These are phyloP conservation scores for Diadema setosum DNA, from an alignment of 35 echinoderm and acorn worm species.

Conservation along the genomic window DNA sequence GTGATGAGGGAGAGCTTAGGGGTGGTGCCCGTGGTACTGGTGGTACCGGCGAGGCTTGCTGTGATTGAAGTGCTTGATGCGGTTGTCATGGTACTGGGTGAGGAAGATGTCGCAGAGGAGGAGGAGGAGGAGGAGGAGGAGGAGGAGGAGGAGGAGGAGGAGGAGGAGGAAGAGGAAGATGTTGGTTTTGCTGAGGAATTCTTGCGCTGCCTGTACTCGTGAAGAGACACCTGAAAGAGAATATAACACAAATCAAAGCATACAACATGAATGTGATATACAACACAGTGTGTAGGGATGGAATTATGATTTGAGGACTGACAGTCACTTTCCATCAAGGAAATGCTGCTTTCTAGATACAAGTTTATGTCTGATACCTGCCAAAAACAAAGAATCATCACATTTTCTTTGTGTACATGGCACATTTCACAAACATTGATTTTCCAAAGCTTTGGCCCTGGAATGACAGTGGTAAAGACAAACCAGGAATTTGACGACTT, in stretches of 20 bases:
- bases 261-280: too few relatives aligned
- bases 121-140: background rate
- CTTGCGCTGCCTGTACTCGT: slow-evolving; percentile 5
- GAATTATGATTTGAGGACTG: too few relatives aligned
- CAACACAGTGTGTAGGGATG: too few relatives aligned
- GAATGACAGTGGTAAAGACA: background rate
- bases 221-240: background rate
- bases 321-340: too few relatives aligned
- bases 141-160: background rate
- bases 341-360: too few relatives aligned
- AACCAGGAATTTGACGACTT: slow-evolving; percentile 70
- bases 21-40: background rate
- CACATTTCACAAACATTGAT: background rate
- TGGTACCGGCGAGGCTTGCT: background rate
- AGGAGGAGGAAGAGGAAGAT: background rate
- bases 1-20: background rate
- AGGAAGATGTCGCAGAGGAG: background rate
- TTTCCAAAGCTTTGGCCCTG: slow-evolving; percentile 67
- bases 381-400: too few relatives aligned
- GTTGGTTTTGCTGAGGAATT: background rate
- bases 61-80: background rate
- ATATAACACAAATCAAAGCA: too few relatives aligned
- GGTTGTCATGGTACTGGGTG: background rate
- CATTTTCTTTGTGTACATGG: too few relatives aligned
- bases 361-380: too few relatives aligned